Percentiles rank a stretch among this genome's conserved stretches.
These are phyloP conservation scores for Nesogale talazaci DNA, from an alignment of 2,113 vertebrate genomes.

Conservation along the genomic window DNA sequence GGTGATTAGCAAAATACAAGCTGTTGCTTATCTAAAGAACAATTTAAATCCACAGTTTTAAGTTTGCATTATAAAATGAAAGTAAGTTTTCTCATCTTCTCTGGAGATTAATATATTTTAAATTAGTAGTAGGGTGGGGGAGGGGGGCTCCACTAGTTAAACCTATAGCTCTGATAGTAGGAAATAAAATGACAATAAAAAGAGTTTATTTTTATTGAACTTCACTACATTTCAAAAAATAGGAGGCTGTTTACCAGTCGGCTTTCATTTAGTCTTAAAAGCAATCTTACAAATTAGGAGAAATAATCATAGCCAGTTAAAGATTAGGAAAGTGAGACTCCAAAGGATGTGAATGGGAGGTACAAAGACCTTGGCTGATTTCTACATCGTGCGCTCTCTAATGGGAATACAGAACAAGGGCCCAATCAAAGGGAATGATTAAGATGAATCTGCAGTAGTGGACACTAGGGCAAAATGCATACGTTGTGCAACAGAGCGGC, in stretches of 20 bases:
- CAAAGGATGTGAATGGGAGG: background rate
- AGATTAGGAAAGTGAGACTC: slow-evolving; percentile 3
- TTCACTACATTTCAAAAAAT: background rate
- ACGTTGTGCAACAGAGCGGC: too few relatives aligned
- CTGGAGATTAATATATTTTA: background rate
- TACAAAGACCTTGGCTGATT: background rate
- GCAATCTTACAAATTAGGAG: slow-evolving; percentile 6
- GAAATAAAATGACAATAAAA: background rate
- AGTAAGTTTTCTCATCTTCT: background rate
- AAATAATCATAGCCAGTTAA: background rate
- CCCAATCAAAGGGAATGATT: background rate
- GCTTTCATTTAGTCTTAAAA: background rate
- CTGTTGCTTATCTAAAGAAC: slow-evolving; percentile 17
- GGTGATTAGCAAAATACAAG: background rate
- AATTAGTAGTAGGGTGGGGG: background rate
- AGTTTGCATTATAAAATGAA: slow-evolving; percentile 35
- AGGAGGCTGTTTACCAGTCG: background rate
- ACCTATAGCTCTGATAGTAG: background rate
- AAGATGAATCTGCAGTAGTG: background rate
- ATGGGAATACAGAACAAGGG: background rate
- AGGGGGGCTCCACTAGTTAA: background rate
- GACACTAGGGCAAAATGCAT: too few relatives aligned
- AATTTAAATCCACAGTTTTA: background rate
- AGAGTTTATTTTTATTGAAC: background rate
- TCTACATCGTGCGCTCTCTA: background rate